Percentiles rank a stretch among this genome's conserved stretches.
These are phyloP conservation scores for Achatina immaculata DNA, from an alignment of 1,140 invertebrate species.

Conservation along the genomic window DNA sequence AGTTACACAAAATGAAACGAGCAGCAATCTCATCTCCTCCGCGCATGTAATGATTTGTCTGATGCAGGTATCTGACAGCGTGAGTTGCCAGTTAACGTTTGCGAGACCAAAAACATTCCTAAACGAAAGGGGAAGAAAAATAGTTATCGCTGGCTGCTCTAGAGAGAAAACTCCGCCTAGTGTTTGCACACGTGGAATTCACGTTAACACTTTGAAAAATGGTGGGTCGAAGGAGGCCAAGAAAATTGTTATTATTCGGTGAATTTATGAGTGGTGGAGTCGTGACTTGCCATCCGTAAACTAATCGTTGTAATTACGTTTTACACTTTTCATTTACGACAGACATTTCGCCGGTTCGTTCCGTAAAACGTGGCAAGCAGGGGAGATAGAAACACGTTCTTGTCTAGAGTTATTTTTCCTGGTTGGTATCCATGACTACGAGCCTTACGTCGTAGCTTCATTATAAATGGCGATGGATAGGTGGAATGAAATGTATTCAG, in stretches of 20 bases:
- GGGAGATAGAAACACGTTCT: background rate
- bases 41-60: no score
- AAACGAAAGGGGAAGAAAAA: no score
- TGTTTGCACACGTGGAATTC: slow-evolving; percentile 22
- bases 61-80: no score
- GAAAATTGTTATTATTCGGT: slow-evolving; percentile 18
- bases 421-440: background rate
- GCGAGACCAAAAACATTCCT: no score
- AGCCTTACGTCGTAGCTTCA: background rate
- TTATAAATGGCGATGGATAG: slow-evolving; percentile 7
- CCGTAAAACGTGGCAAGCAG: background rate
- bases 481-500: background rate
- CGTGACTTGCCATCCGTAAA: background rate
- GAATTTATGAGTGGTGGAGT: slow-evolving; percentile 3
- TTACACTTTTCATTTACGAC: background rate
- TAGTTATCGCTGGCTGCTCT: no score
- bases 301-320: background rate
- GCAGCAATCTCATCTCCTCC: no score
- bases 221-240: no score
- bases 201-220: slow-evolving; percentile 1
- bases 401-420: background rate
- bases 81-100: no score
- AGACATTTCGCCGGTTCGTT: background rate
- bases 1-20: no score
- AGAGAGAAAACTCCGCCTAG: background rate